A percentile compares a stretch with the other conserved stretches of the same genome.
These are phyloP conservation scores for Monodelphis domestica DNA, from an alignment of 2,797 vertebrate genomes.

Conservation along the genomic window DNA sequence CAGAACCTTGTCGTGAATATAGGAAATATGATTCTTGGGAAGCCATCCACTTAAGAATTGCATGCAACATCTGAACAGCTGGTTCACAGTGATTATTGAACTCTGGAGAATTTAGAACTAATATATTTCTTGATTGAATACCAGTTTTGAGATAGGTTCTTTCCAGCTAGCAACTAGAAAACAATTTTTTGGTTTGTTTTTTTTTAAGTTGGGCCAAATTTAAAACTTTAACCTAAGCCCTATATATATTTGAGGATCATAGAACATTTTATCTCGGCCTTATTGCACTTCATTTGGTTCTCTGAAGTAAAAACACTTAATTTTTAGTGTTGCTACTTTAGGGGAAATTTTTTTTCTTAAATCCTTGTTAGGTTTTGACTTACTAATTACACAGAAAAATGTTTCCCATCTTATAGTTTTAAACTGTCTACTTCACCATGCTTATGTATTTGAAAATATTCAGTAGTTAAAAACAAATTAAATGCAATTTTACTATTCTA, in stretches of 20 bases:
- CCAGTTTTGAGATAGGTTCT: constrained; percentile 72
- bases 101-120: neutral
- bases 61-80: neutral
- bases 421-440: constrained; percentile 76
- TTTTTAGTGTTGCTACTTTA: constrained; percentile 51
- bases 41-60: neutral
- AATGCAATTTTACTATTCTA: constrained; percentile 70
- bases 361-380: constrained; percentile 57
- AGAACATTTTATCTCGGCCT: neutral
- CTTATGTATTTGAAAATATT: constrained; percentile 71
- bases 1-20: constrained; percentile 32
- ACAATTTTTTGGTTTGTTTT: too few relatives aligned
- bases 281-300: constrained; percentile 52
- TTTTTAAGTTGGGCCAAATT: constrained; percentile 45
- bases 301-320: constrained; percentile 32
- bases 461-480: constrained; percentile 71
- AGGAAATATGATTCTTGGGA: constrained; percentile 26
- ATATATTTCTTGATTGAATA: constrained; percentile 69
- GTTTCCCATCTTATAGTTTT: constrained; percentile 62
- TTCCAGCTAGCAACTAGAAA: constrained; percentile 36
- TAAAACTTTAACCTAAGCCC: constrained; percentile 56
- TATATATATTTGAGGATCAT: constrained; percentile 9
- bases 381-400: constrained; percentile 58
- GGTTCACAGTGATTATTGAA: neutral
- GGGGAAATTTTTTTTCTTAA: constrained; percentile 3